A percentile compares a stretch with the other conserved stretches of the same genome.
Conservation (phyloP, 2,888 invertebrate genomes). For the Odontocerum albicorne region DNA sequence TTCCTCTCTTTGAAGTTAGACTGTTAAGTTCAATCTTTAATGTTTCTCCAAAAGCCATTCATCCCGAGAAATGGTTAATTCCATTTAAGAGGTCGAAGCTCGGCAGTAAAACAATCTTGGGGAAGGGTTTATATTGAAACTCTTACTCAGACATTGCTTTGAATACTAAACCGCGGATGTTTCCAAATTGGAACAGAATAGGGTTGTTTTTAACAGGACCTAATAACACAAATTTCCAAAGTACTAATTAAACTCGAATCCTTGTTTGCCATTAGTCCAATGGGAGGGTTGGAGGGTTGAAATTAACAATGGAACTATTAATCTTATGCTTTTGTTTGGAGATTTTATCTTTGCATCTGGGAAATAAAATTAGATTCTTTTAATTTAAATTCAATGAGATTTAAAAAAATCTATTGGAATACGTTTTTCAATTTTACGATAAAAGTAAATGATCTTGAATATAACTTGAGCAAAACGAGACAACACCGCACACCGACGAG, state of each 20-base stretch:
- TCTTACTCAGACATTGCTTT: constrained; percentile 21
- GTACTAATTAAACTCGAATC: constrained; percentile 21
- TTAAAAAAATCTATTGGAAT: too few species aligned
- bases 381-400: too few species aligned
- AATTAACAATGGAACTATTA: too few species aligned
- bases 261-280: constrained; percentile 18
- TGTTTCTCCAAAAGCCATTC: constrained; percentile 15
- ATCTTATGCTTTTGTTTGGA: too few species aligned
- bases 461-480: too few species aligned
- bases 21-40: constrained; percentile 11
- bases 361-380: too few species aligned
- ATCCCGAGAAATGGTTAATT: constrained; percentile 7
- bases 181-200: constrained; percentile 21
- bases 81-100: constrained; percentile 4
- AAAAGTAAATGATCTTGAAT: too few species aligned
- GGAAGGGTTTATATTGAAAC: constrained; percentile 32
- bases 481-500: too few species aligned
- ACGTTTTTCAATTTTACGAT: too few species aligned
- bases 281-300: too few species aligned
- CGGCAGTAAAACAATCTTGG: constrained; percentile 27
- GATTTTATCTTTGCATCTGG: too few species aligned
- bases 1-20: constrained; percentile 20
- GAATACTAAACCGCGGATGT: constrained; percentile 35
- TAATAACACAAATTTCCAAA: constrained; percentile 18
- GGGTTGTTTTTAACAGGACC: constrained; percentile 19